These are phyloP conservation scores for Agrilus cyanescens DNA, from an alignment of 2,888 invertebrate genomes.

Conservation along the genomic window DNA sequence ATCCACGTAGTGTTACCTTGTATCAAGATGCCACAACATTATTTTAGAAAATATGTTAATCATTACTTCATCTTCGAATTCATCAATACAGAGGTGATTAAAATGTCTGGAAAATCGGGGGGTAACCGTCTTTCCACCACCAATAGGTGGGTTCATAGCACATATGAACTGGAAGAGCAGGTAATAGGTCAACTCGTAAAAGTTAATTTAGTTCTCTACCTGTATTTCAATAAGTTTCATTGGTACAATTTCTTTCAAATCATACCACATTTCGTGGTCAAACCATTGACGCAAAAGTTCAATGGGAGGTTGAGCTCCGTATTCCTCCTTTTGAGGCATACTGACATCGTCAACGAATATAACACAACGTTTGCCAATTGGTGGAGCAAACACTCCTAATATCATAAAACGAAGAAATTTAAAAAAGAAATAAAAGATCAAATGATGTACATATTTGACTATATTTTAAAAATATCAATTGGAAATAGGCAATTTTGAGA, in stretches of 20 bases:
- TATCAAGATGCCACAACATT: constrained; percentile 89
- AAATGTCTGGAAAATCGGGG: constrained; percentile 81
- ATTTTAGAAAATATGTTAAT: constrained; percentile 80
- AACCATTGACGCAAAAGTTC: constrained; percentile 84
- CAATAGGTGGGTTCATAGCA: constrained; percentile 76
- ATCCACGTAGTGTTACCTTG: too few species aligned
- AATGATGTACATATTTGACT: constrained; percentile 17
- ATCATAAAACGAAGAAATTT: constrained; percentile 6
- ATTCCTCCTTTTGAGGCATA: constrained; percentile 81
- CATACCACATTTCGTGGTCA: constrained; percentile 85
- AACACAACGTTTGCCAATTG: constrained; percentile 77
- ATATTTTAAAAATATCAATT: too few species aligned
- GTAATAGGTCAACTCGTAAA: constrained; percentile 1
- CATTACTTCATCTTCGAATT: constrained; percentile 77
- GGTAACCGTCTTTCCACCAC: constrained; percentile 67
- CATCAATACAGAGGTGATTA: constrained; percentile 73
- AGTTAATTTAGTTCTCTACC: constrained; percentile 33
- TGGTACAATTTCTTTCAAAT: constrained; percentile 65
- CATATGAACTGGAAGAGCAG: constrained; percentile 56
- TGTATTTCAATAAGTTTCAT: constrained; percentile 78
- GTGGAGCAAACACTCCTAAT: constrained; percentile 79
- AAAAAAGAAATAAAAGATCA: constrained; percentile 6
- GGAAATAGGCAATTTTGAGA: too few species aligned
- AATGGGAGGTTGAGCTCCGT: constrained; percentile 90
- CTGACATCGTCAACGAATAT: constrained; percentile 95